Evolutionary conservation across 2,888 invertebrate genomes (phyloP).

Genomic region (Caenorhabditis sulstoni): DNA sequence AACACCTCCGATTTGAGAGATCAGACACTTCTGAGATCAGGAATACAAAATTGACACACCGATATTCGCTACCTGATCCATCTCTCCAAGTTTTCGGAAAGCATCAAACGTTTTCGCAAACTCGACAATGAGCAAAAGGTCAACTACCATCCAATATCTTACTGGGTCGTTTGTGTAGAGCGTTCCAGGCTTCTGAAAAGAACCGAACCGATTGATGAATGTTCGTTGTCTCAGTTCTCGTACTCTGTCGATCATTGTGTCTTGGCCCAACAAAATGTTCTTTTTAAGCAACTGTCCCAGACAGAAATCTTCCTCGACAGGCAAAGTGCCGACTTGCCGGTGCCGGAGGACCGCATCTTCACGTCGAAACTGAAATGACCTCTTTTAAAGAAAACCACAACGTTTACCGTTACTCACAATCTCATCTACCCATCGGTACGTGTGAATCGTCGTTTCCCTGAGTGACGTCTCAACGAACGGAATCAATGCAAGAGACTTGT

Average conservation of each 20-base stretch:
- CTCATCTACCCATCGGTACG: constrained; percentile 55
- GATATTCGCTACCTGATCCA: constrained; percentile 60
- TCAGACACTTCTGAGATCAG: constrained; percentile 46
- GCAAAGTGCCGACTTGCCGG: constrained; percentile 26
- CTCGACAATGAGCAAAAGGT: constrained; percentile 65
- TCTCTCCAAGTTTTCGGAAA: constrained; percentile 55
- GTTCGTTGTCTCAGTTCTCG: too few relatives aligned
- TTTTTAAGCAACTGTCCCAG: constrained; percentile 35
- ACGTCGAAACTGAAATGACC: constrained; percentile 50
- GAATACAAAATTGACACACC: neutral
- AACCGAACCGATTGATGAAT: too few relatives aligned
- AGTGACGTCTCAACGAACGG: constrained; percentile 30
- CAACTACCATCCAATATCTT: constrained; percentile 70
- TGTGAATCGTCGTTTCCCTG: constrained; percentile 36
- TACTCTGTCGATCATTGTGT: constrained; percentile 32
- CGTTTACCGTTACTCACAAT: constrained; percentile 22
- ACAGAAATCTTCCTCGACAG: constrained; percentile 45
- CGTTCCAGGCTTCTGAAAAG: constrained; percentile 43
- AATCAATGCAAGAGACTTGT: constrained; percentile 27
- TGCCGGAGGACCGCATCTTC: constrained; percentile 49
- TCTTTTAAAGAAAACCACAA: neutral
- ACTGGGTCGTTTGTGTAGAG: constrained; percentile 57
- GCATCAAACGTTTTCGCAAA: constrained; percentile 69
- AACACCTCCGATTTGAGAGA: constrained; percentile 65
- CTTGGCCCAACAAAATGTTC: constrained; percentile 28